These are phyloP conservation scores for Drosophila robusta DNA, from an alignment of 2,888 invertebrate species.

Conservation along the genomic window DNA sequence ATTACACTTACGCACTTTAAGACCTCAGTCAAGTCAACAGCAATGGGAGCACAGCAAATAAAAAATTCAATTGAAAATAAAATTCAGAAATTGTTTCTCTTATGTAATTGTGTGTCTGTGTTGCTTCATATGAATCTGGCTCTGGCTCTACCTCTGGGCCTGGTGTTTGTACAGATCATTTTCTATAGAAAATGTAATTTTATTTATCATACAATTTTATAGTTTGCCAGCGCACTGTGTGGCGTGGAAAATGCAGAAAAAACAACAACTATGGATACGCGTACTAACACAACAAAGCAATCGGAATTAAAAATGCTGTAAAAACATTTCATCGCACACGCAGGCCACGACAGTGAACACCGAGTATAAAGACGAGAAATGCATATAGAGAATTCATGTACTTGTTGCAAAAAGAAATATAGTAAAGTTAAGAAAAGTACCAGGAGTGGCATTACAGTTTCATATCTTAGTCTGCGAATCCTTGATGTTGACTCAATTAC, in stretches of 20 bases:
- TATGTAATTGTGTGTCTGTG: constrained; percentile 31
- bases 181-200: constrained; percentile 45
- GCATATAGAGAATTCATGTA: background rate
- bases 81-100: constrained; percentile 33
- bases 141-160: constrained; percentile 4
- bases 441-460: background rate
- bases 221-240: constrained; percentile 35
- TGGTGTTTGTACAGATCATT: constrained; percentile 7
- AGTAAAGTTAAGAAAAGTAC: background rate
- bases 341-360: constrained; percentile 32
- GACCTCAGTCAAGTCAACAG: constrained; percentile 5
- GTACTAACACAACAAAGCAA: constrained; percentile 25
- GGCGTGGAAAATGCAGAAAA: constrained; percentile 48
- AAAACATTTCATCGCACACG: constrained; percentile 40
- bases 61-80: constrained; percentile 20
- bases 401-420: background rate
- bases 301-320: constrained; percentile 51
- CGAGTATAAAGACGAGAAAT: background rate
- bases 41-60: constrained; percentile 9
- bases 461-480: background rate
- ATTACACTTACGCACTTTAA: constrained; percentile 40
- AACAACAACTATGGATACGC: constrained; percentile 15
- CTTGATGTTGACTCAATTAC: background rate
- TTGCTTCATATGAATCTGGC: constrained; percentile 3
- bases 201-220: constrained; percentile 53